Percentiles rank a stretch among this genome's conserved stretches.
phyloP scores from a whole-genome alignment of 2,888 invertebrate genomes.

The Platerodrilus igneus region DNA sequence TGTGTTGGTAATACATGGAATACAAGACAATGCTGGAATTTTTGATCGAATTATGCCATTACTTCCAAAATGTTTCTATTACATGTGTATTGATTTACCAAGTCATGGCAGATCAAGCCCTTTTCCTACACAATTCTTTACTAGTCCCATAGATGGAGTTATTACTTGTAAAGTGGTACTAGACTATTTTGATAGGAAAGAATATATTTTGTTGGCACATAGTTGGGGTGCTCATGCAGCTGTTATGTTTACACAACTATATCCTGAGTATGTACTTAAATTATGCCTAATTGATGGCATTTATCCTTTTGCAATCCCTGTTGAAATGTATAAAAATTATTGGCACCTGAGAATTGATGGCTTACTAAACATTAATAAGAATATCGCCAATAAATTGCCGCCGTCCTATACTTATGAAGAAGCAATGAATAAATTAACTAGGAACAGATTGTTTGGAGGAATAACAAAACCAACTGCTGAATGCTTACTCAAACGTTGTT shows the following conservation, averaged over 20 bases:
- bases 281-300: slow-evolving; percentile 48
- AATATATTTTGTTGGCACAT: slow-evolving; percentile 41
- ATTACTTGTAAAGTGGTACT: slow-evolving; percentile 37
- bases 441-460: slow-evolving; percentile 27
- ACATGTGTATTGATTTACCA: slow-evolving; percentile 54
- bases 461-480: no score
- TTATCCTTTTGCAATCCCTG: slow-evolving; percentile 31
- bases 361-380: slow-evolving; percentile 38
- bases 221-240: slow-evolving; percentile 52
- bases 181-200: slow-evolving; percentile 36
- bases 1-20: slow-evolving; percentile 56
- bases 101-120: slow-evolving; percentile 58
- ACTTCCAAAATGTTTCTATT: slow-evolving; percentile 49
- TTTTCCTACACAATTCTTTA: slow-evolving; percentile 43
- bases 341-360: slow-evolving; percentile 43
- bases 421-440: slow-evolving; percentile 34
- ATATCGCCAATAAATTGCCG: slow-evolving; percentile 23
- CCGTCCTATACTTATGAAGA: no score
- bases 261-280: slow-evolving; percentile 46
- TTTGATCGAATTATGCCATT: slow-evolving; percentile 54
- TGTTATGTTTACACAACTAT: slow-evolving; percentile 41
- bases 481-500: no score
- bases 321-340: slow-evolving; percentile 30
- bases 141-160: slow-evolving; percentile 47
- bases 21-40: slow-evolving; percentile 56